Evolutionary conservation across 2,113 vertebrate species (phyloP).

Genomic region (Lichenostomus cassidix): DNA sequence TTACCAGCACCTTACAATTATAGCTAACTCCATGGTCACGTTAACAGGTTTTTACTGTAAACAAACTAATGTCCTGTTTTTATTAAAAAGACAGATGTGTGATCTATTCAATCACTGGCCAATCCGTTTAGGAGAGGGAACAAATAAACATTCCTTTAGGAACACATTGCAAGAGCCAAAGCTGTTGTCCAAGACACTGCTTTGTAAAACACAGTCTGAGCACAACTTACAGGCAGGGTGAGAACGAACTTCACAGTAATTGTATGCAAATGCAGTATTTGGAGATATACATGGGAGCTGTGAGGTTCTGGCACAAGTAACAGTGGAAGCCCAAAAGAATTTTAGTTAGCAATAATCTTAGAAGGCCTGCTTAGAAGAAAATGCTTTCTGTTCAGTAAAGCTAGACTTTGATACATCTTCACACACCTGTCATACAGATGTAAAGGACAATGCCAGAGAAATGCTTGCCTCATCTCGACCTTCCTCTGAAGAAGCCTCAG

Average conservation of each 20-base stretch:
- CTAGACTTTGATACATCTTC: not conserved
- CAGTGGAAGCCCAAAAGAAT: not conserved
- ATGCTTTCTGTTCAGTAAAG: not conserved
- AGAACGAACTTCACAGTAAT: not conserved
- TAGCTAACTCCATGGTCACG: not conserved
- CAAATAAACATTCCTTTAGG: not conserved
- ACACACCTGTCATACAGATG: not conserved
- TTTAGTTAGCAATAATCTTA: not conserved
- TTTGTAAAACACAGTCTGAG: not conserved
- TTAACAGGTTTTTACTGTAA: not conserved
- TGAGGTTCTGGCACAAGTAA: not conserved
- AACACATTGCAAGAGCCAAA: not conserved
- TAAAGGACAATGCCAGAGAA: not conserved
- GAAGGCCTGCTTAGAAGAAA: not conserved
- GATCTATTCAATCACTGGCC: not conserved
- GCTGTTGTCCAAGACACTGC: not conserved
- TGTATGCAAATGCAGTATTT: not conserved
- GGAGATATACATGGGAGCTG: not conserved
- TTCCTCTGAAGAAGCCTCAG: not conserved
- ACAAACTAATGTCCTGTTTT: not conserved
- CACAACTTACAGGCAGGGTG: not conserved
- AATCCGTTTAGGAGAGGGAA: not conserved
- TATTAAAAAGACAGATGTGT: not conserved
- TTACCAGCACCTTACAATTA: not conserved
- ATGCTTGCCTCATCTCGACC: rapidly evolving